Base-by-base conservation (phyloP, 1,140 invertebrate species). In the Eufriesea mexicana region DNA sequence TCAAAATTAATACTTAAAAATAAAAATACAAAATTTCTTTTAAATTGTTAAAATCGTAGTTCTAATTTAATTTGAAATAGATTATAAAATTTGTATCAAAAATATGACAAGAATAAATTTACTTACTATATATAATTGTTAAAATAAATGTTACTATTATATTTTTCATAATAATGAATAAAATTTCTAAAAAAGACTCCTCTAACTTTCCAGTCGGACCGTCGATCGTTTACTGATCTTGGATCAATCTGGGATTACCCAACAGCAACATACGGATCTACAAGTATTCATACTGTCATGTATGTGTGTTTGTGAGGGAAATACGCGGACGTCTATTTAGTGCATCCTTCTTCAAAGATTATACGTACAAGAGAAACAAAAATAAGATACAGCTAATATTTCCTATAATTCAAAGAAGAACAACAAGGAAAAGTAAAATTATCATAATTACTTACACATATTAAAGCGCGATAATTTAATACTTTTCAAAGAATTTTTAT, bases 221-320 rank as follows among this genome's bases (percentile, higher is more conserved):
- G 5, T 54, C 18, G 35, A 57, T 55, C 51, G 42, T 23, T 35
- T 47, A 79, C 70, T 82, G 25, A 75, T 72, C 42, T 28, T 80
- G 61, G 23, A 51, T 61, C 73, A 49, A 62, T 64, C 72, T 70
- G 86, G 83, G 74, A 88, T 89, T 86, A 88, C 87, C 87, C 57
- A 66, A 42, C 20, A 20, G n/a, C 57, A 18, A 23, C 67, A 62
- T 51, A 42, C 20, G 23, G 16, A 28, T 35, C 14, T 45, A 78
- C 28, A 49, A 47, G 61, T 62, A 70, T 47, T 23, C 20, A 35
- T 45, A 57, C 35, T 8, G 47, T 7, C 64, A 2, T 68, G 14
- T 49, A n/a, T 75, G 61, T 10, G 47, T 64, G 20, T 78, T 9
- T 10, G 25, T 16, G 28, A 45, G 59, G 55, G 35, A 81, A 85